Conservation (phyloP, 2,797 vertebrate genomes). For the Helicolenus hilgendorfi region DNA sequence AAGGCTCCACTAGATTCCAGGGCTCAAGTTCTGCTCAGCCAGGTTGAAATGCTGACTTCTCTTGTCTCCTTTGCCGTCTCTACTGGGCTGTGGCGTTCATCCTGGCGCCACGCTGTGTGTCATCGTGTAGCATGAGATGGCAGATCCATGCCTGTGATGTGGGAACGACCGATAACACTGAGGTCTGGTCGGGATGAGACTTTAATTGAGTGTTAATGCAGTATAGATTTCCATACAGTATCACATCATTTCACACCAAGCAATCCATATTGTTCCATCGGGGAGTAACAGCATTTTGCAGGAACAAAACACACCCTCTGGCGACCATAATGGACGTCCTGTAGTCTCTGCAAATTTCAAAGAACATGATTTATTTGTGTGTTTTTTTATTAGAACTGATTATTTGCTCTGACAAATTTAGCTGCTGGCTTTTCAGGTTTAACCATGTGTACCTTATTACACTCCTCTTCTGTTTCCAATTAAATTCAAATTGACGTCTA, state of each 20-base stretch:
- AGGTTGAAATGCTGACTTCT: constrained; percentile 58
- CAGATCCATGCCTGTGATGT: constrained; percentile 44
- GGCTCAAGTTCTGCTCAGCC: constrained; percentile 71
- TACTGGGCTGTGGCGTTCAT: constrained; percentile 11
- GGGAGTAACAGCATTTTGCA: neutral
- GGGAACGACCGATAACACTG: constrained; percentile 2
- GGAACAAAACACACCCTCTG: constrained; percentile 17
- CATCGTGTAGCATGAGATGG: constrained; percentile 68
- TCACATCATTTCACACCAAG: constrained; percentile 39
- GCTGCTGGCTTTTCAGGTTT: neutral
- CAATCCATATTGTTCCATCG: constrained; percentile 9
- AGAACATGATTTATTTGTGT: neutral
- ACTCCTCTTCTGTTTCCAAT: neutral
- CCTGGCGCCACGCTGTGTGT: constrained; percentile 74
- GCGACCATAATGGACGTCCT: neutral
- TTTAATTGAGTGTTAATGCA: constrained; percentile 60
- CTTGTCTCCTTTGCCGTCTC: constrained; percentile 25
- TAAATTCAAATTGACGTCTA: neutral
- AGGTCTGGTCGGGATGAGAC: constrained; percentile 32
- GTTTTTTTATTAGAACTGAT: neutral
- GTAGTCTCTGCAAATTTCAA: neutral
- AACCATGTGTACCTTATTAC: neutral
- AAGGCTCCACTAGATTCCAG: constrained; percentile 75
- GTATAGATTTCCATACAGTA: constrained; percentile 45
- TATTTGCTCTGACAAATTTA: neutral